Evolutionary conservation across 2,113 vertebrate genomes (phyloP), one percentile per base, ranked within the genome.

Genomic region (Grallaria varia): DNA sequence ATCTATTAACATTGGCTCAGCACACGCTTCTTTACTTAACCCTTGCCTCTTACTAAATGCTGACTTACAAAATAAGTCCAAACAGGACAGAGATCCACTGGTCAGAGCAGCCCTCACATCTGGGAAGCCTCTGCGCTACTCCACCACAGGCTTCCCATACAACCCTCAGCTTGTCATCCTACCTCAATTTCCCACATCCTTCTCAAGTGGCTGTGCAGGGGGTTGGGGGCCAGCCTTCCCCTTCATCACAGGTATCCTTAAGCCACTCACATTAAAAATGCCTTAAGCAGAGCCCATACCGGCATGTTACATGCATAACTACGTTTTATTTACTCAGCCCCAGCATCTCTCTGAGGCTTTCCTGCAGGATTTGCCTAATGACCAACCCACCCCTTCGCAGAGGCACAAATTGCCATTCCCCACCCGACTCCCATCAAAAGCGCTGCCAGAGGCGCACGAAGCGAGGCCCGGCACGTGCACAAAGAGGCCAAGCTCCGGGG

Each of bases 201-300:
- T 79, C 62, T 49, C 47, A 20, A 31, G 27, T 2, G 2, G n/a
- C 25, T 44, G 19, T 5, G 45, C 63, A 44, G 21, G 3, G 7
- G 10, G 2, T 0, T 14, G 18, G 40, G 27, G 13, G 6, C 7
- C 15, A n/a, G 50, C 42, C 47, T 37, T 21, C 28, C 47, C n/a
- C 23, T 31, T 35, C 22, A 27, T 53, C 31, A 4, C 4, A 21
- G 17, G 1, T 8, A 47, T 13, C 14, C 31, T 33, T 21, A 27
- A 28, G 15, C 37, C 9, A 53, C 6, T 1, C 24, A n/a, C 28
- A 45, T 5, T 39, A 52, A 66, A 84, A 75, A 68, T 0, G 37
- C 15, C 31, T 39, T 40, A 24, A 31, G 8, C 1, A 1, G 3
- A 91, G 33, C 24, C 56, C 21, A 31, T 13, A 4, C 9, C 17